Percentiles rank a stretch among this genome's conserved stretches.
Evolutionary conservation across 2,888 invertebrate species (phyloP).

Genomic region (Junonia oenone): DNA sequence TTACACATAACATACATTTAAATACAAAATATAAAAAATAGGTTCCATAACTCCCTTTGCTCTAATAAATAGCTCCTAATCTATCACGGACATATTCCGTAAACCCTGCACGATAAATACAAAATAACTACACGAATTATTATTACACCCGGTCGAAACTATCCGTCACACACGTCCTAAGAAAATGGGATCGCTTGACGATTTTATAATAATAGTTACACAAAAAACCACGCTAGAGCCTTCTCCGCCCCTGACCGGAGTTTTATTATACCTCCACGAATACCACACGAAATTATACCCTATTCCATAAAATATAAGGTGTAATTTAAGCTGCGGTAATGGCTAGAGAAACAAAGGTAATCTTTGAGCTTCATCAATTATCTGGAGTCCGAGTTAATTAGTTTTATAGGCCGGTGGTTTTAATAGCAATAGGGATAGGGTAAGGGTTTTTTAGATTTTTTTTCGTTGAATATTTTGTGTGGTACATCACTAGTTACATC

Average conservation of each 20-base stretch:
- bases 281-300: constrained; percentile 16
- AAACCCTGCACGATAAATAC: background rate
- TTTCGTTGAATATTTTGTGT: constrained; percentile 46
- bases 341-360: constrained; percentile 59
- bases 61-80: background rate
- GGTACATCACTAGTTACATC: background rate
- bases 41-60: no score
- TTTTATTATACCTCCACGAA: constrained; percentile 48
- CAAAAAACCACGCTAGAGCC: constrained; percentile 57
- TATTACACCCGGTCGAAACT: constrained; percentile 47
- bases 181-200: constrained; percentile 62
- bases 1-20: no score
- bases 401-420: constrained; percentile 72
- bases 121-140: constrained; percentile 28
- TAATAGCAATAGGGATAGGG: constrained; percentile 45
- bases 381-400: constrained; percentile 76
- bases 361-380: constrained; percentile 77
- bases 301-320: constrained; percentile 29
- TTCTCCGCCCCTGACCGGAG: constrained; percentile 59
- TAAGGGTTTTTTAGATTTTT: constrained; percentile 40
- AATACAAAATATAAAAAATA: no score
- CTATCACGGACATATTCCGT: background rate
- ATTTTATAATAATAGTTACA: constrained; percentile 68
- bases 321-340: constrained; percentile 25
- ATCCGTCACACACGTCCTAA: constrained; percentile 58